Percentiles rank a stretch among this genome's conserved stretches.
These are phyloP conservation scores for Cherax quadricarinatus DNA, from an alignment of 1,140 invertebrate species.

Conservation along the genomic window DNA sequence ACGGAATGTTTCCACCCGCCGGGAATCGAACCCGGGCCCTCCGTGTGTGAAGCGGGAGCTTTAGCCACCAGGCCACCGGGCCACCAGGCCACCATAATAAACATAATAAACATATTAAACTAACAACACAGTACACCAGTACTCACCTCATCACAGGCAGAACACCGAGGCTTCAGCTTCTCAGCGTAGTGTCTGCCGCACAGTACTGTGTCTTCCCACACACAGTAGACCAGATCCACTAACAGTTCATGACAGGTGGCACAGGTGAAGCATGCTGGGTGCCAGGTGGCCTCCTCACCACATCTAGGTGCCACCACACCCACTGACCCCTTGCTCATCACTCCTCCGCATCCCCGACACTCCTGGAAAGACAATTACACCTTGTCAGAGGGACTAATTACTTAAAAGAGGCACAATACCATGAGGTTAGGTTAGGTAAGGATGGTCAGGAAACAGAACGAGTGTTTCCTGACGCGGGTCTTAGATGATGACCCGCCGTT, in stretches of 20 bases:
- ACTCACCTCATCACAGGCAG: slow-evolving; percentile 96
- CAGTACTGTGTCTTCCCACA: slow-evolving; percentile 89
- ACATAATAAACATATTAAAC: too few species aligned
- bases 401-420: too few species aligned
- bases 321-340: slow-evolving; percentile 82
- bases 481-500: too few species aligned
- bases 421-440: too few species aligned
- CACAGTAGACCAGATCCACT: slow-evolving; percentile 95
- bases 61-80: too few species aligned
- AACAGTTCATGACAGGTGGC: slow-evolving; percentile 89
- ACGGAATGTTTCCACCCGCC: too few species aligned
- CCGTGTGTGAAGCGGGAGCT: too few species aligned
- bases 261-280: slow-evolving; percentile 93
- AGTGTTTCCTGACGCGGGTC: too few species aligned
- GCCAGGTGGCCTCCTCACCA: slow-evolving; percentile 84
- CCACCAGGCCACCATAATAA: too few species aligned
- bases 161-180: slow-evolving; percentile 92
- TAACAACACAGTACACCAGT: too few species aligned
- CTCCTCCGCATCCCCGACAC: slow-evolving; percentile 83
- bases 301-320: slow-evolving; percentile 86
- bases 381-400: background rate
- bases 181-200: slow-evolving; percentile 97
- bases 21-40: too few species aligned
- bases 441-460: too few species aligned
- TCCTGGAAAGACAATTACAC: slow-evolving; percentile 77